Conservation (phyloP, 1,140 invertebrate genomes). For the Uloborus diversus region DNA sequence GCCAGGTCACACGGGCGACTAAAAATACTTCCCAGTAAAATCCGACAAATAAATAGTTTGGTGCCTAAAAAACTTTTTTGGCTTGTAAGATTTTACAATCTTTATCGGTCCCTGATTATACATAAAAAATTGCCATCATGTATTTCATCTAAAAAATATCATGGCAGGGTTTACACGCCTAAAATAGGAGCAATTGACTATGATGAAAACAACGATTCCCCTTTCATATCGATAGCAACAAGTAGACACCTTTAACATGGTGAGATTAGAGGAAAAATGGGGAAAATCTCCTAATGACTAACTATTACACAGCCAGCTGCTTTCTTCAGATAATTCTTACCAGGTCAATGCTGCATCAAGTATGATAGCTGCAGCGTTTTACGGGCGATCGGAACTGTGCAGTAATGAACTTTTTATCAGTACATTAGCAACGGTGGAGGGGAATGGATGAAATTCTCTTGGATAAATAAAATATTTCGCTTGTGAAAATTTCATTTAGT, state of each 20-base stretch:
- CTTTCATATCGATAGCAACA: no score
- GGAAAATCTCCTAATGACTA: constrained; percentile 6
- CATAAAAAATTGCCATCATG: no score
- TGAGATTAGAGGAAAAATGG: neutral
- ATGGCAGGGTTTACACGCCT: no score
- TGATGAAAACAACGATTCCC: no score
- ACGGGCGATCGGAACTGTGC: constrained; percentile 6
- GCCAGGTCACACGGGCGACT: no score
- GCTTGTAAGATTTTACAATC: no score
- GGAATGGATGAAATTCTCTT: neutral
- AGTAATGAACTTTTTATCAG: constrained; percentile 29
- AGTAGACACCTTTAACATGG: constrained; percentile 1
- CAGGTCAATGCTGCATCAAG: constrained; percentile 25
- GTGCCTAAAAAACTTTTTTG: no score
- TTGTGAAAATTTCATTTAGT: neutral
- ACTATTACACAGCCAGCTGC: constrained; percentile 22
- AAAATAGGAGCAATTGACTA: no score
- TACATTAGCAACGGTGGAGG: neutral
- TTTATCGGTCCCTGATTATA: no score
- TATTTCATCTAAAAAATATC: no score
- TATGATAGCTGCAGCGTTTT: constrained; percentile 5
- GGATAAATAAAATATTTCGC: neutral
- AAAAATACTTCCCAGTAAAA: no score
- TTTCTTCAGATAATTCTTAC: constrained; percentile 19
- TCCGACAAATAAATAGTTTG: no score